Conservation (phyloP, 2,888 invertebrate genomes). For the Latrodectus hesperus region DNA sequence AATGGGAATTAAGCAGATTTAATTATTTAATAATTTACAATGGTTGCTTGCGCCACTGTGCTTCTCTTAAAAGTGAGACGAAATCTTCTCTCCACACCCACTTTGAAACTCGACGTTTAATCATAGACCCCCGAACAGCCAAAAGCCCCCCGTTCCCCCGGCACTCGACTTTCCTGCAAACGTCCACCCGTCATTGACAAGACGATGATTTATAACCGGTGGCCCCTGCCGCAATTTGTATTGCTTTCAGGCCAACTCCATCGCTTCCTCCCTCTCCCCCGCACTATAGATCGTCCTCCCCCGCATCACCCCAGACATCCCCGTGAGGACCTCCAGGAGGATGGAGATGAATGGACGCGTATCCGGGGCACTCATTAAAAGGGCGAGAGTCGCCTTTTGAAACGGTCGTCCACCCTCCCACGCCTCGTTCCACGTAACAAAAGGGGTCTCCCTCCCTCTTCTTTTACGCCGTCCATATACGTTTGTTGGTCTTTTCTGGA, state of each 20-base stretch:
- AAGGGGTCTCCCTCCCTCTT: constrained; percentile 42
- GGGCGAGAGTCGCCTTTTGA: constrained; percentile 41
- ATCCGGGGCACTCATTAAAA: constrained; percentile 61
- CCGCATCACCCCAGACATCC: constrained; percentile 31
- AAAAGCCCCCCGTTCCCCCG: not conserved
- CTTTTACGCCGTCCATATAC: constrained; percentile 1
- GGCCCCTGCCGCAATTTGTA: constrained; percentile 69
- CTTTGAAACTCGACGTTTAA: constrained; percentile 60
- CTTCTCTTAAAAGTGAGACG: not conserved
- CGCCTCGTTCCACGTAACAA: constrained; percentile 5
- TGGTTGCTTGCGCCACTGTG: constrained; percentile 12
- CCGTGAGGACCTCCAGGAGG: constrained; percentile 29
- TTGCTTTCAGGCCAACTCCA: constrained; percentile 52
- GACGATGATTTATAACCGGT: constrained; percentile 69
- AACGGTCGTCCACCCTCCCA: constrained; percentile 18
- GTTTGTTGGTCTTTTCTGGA: constrained; percentile 38
- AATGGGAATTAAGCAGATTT: no score
- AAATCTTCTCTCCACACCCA: constrained; percentile 46
- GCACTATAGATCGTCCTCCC: constrained; percentile 37
- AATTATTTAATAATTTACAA: not conserved
- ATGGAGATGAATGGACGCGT: constrained; percentile 61
- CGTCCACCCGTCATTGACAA: constrained; percentile 68
- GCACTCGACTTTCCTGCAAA: constrained; percentile 46
- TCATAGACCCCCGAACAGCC: constrained; percentile 58
- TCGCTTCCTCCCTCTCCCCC: not conserved